Conservation (phyloP, 30 jellyfish, hydroid and myxozoan genomes). For the Sanderia malayensis region DNA sequence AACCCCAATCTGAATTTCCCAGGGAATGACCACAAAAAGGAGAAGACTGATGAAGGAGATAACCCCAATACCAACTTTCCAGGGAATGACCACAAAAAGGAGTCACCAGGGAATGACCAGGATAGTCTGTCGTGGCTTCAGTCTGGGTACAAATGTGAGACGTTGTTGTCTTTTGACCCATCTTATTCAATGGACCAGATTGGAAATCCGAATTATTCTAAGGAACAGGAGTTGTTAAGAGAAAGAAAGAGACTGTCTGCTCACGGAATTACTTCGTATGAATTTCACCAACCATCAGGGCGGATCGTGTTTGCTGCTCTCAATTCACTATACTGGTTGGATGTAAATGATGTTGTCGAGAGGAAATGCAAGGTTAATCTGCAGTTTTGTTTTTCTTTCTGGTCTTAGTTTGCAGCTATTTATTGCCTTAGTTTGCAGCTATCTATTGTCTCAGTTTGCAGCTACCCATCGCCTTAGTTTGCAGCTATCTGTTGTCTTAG, state of each 20-base stretch:
- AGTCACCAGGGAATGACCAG: neutral
- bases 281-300: constrained; percentile 70
- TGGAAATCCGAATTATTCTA: constrained; percentile 70
- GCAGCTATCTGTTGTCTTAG: too few relatives aligned
- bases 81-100: too few relatives aligned
- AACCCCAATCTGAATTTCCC: neutral
- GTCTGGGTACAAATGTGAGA: constrained; percentile 46
- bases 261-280: constrained; percentile 91
- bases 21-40: too few relatives aligned
- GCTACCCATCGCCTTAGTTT: too few relatives aligned
- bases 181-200: constrained; percentile 17
- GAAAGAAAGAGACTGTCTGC: constrained; percentile 81
- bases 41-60: too few relatives aligned
- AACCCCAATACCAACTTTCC: too few relatives aligned
- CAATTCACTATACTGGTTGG: constrained; percentile 47
- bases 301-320: constrained; percentile 76
- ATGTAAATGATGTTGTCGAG: constrained; percentile 46
- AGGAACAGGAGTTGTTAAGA: constrained; percentile 79
- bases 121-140: neutral
- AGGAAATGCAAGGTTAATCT: constrained; percentile 52
- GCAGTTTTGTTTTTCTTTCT: neutral
- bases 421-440: too few relatives aligned
- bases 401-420: too few relatives aligned
- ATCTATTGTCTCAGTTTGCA: too few relatives aligned
- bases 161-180: constrained; percentile 45